Evolutionary conservation across 1,140 invertebrate genomes (phyloP), one percentile per base, ranked within the genome.

Genomic region (Rhagoletis pomonella): DNA sequence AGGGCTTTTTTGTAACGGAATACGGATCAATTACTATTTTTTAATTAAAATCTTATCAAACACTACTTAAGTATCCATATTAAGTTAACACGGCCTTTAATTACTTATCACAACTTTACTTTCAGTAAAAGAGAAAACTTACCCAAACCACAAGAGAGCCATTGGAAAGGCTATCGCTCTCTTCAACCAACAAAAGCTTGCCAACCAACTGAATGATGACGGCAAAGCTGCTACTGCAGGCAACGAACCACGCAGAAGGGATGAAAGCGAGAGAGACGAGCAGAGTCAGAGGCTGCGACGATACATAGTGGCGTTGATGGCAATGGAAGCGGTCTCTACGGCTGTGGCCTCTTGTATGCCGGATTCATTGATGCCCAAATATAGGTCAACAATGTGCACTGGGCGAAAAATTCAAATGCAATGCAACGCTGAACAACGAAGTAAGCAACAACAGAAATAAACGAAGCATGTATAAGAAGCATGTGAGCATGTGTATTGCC

Each of bases 311-410:
- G 17, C 55, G 73, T 9, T 81, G n/a, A 19, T 55, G 73, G 47
- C n/a, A 81, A 81, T 81, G 73, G 73, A 81, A 81, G 73, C 73
- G 67, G 67, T 73, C 67, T 73, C 42, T 73, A 81, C 55, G 44
- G 73, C n/a, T 81, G 29, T 81, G 73, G 73, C 73, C 73, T 81
- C 44, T 81, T 81, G 73, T 17, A 81, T 55, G 73, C 73, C 59
- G 69, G 87, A 90, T 92, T 92, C 91, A 92, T 92, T 92, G 91
- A 92, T 92, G 91, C 90, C 89, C 88, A 91, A 92, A 92, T 92
- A 92, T 92, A 91, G 91, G 91, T 92, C 91, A 92, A 90, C 91
- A 90, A 89, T 88, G 89, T 91, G 89, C 88, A 90, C 77, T 87
- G 88, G 85, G 87, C 87, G 29, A 67, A 88, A 88, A 88, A 42